Evolutionary conservation across 2,888 invertebrate genomes (phyloP), one percentile per base, ranked within the genome.

Genomic region (Netelia fuscicornis): DNA sequence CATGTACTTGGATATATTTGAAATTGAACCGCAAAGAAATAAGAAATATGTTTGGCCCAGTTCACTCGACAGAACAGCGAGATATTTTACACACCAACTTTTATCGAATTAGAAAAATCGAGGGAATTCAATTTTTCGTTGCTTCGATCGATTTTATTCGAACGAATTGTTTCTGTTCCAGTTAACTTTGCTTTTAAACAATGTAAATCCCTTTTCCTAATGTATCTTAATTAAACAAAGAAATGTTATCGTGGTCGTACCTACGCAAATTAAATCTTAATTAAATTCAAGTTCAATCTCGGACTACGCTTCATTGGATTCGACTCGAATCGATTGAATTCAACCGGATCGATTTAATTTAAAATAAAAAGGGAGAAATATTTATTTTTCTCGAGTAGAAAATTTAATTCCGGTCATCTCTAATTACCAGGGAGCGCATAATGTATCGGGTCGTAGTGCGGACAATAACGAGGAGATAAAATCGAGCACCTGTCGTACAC

Each of bases 1-100:
- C 37, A 8, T 60, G 13, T 23, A 20, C 58, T 42, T 10, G 23
- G n/a, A 6, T 70, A 23, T 52, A 52, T 54, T 10, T 44, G 67
- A 77, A 67, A 77, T 77, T 23, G 5, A 58, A 67, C n/a, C 44
- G 54, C 23, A 13, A 20, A 25, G 48, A 48, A 71, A 83, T 58
- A 17, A 83, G 83, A 75, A 83, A 83, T 83, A 75, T 70, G 52
- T 64, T 58, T 75, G 5, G 2, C 70, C 25, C 70, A 72, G n/a
- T 62, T 37, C 48, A 65, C 10, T 77, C 77, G 71, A 64, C 81
- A 65, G 60, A 60, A 62, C 56, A 17, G 42, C 54, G 37, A 77
- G 65, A 56, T 76, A n/a, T 17, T 17, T 42, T n/a, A 65, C 8
- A 20, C 6, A 56, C 17, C 2, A 5, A 58, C 2, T 58, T 58